Evolutionary conservation across 2,888 invertebrate genomes (phyloP).

Genomic region (Lithophane socia): DNA sequence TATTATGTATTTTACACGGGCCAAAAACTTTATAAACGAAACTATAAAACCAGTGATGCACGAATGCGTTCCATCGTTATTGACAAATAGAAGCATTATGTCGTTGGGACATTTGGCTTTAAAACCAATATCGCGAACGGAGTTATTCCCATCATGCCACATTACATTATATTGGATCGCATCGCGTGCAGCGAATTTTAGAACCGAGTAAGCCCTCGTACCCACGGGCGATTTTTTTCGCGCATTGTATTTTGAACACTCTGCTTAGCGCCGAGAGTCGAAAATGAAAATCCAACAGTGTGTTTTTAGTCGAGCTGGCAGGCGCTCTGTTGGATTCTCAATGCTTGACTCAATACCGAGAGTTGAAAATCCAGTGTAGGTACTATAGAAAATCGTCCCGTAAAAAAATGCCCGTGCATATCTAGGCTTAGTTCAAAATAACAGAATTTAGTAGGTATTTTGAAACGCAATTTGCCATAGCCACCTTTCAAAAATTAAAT

Average conservation of each 20-base stretch:
- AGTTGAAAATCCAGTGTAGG: too few species aligned
- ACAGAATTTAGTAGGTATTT: not conserved
- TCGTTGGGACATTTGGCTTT: not conserved
- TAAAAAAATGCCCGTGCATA: not conserved
- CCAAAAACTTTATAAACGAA: not conserved
- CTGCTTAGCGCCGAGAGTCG: not conserved
- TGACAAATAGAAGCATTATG: not conserved
- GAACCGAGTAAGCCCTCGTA: not conserved
- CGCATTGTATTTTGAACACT: not conserved
- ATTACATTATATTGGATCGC: not conserved
- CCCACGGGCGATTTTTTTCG: not conserved
- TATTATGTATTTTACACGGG: not conserved
- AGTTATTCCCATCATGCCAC: not conserved
- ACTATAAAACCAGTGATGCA: slow-evolving; percentile 8
- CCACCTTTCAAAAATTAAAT: slow-evolving; percentile 14
- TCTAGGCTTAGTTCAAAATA: not conserved
- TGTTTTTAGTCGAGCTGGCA: too few species aligned
- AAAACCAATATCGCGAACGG: not conserved
- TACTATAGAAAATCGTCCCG: too few species aligned
- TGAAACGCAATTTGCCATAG: slow-evolving; percentile 29
- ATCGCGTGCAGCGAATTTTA: not conserved
- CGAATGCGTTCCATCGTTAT: not conserved
- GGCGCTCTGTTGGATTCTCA: too few species aligned
- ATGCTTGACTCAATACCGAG: too few species aligned
- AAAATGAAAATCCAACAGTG: too few species aligned